phyloP scores from a whole-genome alignment of 2,797 vertebrate species.

The Lutjanus argentimaculatus region DNA sequence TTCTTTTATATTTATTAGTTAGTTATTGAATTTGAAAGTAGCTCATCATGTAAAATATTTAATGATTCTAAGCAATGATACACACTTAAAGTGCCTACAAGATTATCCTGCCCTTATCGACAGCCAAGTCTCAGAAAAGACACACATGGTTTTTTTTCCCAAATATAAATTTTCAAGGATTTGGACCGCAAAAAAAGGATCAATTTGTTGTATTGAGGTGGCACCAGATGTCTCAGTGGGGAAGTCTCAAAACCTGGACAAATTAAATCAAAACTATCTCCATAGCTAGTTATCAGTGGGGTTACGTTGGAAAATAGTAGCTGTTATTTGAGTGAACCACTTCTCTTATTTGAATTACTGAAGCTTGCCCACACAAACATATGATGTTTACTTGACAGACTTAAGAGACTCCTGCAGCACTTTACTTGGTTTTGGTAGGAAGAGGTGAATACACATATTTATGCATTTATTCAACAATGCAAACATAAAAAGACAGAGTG shows the following conservation, averaged over 20 bases:
- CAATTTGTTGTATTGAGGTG: not conserved
- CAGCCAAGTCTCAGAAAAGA: constrained; percentile 4
- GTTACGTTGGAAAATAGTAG: not conserved
- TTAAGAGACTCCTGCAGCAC: not conserved
- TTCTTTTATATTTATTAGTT: too few relatives aligned
- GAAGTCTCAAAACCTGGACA: not conserved
- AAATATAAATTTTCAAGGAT: not conserved
- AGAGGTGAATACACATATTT: not conserved
- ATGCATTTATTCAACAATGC: constrained; percentile 17
- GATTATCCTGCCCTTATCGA: constrained; percentile 17
- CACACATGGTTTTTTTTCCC: not conserved
- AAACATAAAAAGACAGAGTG: not conserved
- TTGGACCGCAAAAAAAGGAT: not conserved
- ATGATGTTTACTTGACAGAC: not conserved
- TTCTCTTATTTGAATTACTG: not conserved
- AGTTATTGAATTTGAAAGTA: too few relatives aligned
- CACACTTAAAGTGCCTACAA: not conserved
- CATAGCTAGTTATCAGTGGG: not conserved
- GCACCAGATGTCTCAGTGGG: not conserved
- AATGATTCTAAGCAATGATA: not conserved
- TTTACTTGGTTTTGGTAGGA: not conserved
- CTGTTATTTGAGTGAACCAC: not conserved
- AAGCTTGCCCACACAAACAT: not conserved
- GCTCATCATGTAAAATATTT: not conserved
- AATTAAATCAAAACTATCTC: not conserved